A percentile compares a stretch with the other conserved stretches of the same genome.
These are phyloP conservation scores for Laterallus jamaicensis DNA, from an alignment of 2,113 vertebrate species.

Conservation along the genomic window DNA sequence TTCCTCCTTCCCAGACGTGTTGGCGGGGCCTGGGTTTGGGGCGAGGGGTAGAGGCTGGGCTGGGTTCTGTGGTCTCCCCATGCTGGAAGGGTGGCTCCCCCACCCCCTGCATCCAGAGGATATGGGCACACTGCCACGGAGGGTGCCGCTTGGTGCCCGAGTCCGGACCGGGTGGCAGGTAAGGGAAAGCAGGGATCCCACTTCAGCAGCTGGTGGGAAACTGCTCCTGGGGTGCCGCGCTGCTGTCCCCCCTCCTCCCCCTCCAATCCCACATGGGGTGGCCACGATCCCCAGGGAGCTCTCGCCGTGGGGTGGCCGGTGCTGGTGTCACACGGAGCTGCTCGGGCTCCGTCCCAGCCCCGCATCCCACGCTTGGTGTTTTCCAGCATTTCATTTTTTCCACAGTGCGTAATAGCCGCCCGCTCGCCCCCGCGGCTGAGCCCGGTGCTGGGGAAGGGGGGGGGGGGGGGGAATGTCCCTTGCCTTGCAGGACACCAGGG, in stretches of 20 bases:
- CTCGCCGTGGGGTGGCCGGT: rapidly evolving
- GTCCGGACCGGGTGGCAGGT: slow-evolving; percentile 6
- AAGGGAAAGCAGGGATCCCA: background rate
- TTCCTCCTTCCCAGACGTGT: slow-evolving; percentile 16
- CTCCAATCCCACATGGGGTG: rapidly evolving
- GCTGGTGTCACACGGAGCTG: background rate
- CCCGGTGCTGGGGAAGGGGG: rapidly evolving
- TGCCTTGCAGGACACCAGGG: rapidly evolving
- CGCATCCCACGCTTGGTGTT: slow-evolving; percentile 7
- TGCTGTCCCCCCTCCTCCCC: background rate
- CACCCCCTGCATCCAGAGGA: background rate
- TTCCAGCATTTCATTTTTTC: slow-evolving; percentile 63
- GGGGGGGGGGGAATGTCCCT: background rate
- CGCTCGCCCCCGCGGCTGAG: background rate
- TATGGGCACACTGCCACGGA: background rate
- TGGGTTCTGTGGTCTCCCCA: background rate
- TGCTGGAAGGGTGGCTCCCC: background rate
- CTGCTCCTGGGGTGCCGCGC: background rate
- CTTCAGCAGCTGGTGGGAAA: rapidly evolving
- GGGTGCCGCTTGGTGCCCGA: background rate
- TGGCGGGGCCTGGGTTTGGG: background rate
- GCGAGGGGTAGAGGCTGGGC: background rate
- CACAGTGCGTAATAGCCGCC: slow-evolving; percentile 12
- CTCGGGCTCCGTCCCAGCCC: background rate
- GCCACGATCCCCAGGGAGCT: background rate